phyloP scores from a whole-genome alignment of 2,888 invertebrate species.

The Anticlea derivata region DNA sequence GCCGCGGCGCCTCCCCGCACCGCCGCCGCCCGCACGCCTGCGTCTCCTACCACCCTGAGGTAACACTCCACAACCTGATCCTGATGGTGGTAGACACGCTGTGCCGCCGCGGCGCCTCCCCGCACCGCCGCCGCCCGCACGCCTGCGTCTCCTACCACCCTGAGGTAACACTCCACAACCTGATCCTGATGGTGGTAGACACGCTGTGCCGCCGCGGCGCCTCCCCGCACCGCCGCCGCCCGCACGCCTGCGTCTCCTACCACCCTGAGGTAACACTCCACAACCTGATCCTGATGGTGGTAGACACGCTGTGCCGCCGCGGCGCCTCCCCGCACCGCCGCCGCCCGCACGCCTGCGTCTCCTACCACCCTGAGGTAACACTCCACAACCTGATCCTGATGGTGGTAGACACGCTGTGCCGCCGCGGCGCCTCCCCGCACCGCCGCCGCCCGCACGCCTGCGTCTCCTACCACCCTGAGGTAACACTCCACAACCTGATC shows the following conservation, averaged over 20 bases:
- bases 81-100: too few species aligned
- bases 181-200: too few species aligned
- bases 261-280: too few species aligned
- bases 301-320: constrained; percentile 89
- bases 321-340: constrained; percentile 88
- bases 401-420: constrained; percentile 92
- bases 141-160: too few species aligned
- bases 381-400: constrained; percentile 93
- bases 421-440: constrained; percentile 86
- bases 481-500: too few species aligned
- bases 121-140: too few species aligned
- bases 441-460: constrained; percentile 91
- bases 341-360: constrained; percentile 91
- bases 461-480: constrained; percentile 95
- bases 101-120: too few species aligned
- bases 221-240: constrained; percentile 81
- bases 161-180: too few species aligned
- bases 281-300: constrained; percentile 93
- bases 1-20: constrained; percentile 90
- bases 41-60: too few species aligned
- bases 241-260: too few species aligned
- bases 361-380: constrained; percentile 95
- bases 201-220: too few species aligned
- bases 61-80: too few species aligned
- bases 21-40: constrained; percentile 92